Conservation (phyloP, 2,113 vertebrate species). For the Malurus cyaneus region DNA sequence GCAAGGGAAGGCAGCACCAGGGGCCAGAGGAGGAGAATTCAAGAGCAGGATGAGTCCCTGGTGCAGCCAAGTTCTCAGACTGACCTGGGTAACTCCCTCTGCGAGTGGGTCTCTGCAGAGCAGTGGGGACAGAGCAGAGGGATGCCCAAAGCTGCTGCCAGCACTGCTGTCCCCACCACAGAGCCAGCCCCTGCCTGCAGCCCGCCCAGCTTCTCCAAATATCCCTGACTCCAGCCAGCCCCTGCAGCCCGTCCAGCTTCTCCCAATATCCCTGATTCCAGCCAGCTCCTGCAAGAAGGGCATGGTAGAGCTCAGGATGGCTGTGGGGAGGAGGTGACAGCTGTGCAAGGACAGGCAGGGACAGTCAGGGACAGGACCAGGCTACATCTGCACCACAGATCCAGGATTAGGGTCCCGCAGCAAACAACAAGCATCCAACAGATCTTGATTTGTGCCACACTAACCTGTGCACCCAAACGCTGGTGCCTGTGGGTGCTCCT, state of each 20-base stretch:
- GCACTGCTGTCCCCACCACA: accelerated
- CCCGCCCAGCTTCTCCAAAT: accelerated
- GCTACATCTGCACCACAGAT: not conserved
- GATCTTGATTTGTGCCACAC: not conserved
- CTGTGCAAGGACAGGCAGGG: not conserved
- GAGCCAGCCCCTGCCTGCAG: not conserved
- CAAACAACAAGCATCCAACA: accelerated
- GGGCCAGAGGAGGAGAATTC: not conserved
- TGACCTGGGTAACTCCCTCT: too few species aligned
- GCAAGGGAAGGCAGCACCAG: not conserved
- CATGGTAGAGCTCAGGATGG: accelerated
- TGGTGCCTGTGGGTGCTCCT: accelerated
- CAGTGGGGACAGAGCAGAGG: accelerated
- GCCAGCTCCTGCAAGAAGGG: not conserved
- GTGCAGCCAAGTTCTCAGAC: not conserved
- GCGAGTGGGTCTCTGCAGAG: accelerated
- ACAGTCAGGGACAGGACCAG: not conserved
- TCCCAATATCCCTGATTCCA: not conserved
- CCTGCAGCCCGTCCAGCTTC: not conserved
- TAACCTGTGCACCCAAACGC: accelerated
- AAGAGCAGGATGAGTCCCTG: not conserved
- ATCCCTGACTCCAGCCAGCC: not conserved
- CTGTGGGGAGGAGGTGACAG: not conserved
- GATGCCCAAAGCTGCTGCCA: not conserved
- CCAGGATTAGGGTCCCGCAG: not conserved